These are phyloP conservation scores for Trypoxylon attenuatum DNA, from an alignment of 2,888 invertebrate species.

Conservation along the genomic window DNA sequence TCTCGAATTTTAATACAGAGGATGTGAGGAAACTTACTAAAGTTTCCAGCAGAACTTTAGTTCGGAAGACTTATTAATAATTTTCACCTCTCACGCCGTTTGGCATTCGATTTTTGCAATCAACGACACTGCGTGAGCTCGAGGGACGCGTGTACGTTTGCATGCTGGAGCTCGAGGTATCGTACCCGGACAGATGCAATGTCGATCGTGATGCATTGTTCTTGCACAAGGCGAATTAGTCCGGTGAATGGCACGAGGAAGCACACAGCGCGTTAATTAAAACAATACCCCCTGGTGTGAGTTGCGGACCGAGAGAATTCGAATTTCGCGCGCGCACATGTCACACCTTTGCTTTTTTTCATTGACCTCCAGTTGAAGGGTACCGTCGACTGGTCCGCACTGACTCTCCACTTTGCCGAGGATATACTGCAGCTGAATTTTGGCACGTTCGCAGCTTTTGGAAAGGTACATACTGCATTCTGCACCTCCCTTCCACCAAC, in stretches of 20 bases:
- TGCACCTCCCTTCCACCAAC: too few species aligned
- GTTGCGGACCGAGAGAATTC: slow-evolving; percentile 7
- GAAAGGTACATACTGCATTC: too few species aligned
- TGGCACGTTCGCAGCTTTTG: too few species aligned
- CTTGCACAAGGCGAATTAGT: not conserved
- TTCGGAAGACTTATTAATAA: not conserved
- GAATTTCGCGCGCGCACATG: slow-evolving; percentile 48
- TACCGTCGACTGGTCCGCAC: too few species aligned
- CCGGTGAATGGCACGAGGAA: not conserved
- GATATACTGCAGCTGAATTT: too few species aligned
- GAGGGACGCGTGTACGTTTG: slow-evolving; percentile 9
- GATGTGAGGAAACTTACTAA: too few species aligned
- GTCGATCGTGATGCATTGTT: slow-evolving; percentile 46
- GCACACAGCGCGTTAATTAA: slow-evolving; percentile 65
- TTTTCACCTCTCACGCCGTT: not conserved
- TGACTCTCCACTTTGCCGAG: too few species aligned
- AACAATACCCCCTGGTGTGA: slow-evolving; percentile 60
- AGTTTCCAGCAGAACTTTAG: not conserved
- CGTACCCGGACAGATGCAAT: slow-evolving; percentile 38
- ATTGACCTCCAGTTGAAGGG: not conserved
- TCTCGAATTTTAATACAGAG: not conserved
- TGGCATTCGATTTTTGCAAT: slow-evolving; percentile 43
- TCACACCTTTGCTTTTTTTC: slow-evolving; percentile 29
- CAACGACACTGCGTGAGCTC: slow-evolving; percentile 31
- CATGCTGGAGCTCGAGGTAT: too few species aligned